A percentile compares a stretch with the other conserved stretches of the same genome.
Evolutionary conservation across 2,888 invertebrate genomes (phyloP).

Genomic region (Agrochola macilenta): DNA sequence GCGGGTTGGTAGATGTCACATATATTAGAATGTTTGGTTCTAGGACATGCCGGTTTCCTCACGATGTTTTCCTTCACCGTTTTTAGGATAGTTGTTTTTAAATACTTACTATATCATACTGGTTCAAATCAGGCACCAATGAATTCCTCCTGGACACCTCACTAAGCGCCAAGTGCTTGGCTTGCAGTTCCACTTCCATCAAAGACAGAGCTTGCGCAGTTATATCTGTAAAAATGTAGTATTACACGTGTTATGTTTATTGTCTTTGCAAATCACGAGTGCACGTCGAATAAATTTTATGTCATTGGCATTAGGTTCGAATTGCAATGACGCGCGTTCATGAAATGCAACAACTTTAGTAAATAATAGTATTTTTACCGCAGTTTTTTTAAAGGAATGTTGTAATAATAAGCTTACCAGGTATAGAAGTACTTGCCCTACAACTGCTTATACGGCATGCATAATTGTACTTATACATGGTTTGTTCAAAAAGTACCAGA

Average conservation of each 20-base stretch:
- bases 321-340: not conserved
- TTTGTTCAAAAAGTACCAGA: too few relatives aligned
- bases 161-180: constrained; percentile 81
- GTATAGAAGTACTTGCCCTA: not conserved
- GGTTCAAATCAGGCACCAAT: constrained; percentile 66
- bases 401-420: not conserved
- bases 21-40: too few relatives aligned
- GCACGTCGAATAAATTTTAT: not conserved
- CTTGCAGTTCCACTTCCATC: constrained; percentile 83
- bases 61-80: too few relatives aligned
- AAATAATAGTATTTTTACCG: not conserved
- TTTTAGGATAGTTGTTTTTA: not conserved
- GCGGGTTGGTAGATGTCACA: too few relatives aligned
- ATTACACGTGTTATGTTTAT: not conserved
- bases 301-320: not conserved
- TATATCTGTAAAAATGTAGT: constrained; percentile 70
- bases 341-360: not conserved
- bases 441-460: too few relatives aligned
- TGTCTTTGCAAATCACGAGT: not conserved
- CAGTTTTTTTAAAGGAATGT: not conserved
- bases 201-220: constrained; percentile 79
- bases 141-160: constrained; percentile 79
- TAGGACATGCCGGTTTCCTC: too few relatives aligned
- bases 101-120: constrained; percentile 76
- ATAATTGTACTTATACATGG: not conserved